Evolutionary conservation across 2,888 invertebrate species (phyloP), one percentile per base, ranked within the genome.

Genomic region (Thera britannica): DNA sequence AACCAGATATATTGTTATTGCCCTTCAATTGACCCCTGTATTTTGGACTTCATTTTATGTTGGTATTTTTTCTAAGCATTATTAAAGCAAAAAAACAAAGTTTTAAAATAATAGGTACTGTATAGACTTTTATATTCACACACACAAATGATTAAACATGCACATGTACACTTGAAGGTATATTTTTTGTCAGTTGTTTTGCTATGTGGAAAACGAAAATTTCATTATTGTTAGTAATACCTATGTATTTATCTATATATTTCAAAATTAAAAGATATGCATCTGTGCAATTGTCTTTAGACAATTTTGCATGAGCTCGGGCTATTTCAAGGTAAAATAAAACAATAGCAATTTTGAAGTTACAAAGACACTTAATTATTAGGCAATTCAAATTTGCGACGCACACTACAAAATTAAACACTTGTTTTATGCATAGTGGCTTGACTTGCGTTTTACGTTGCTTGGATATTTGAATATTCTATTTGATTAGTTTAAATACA

Each of bases 301-400:
- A n/a, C 12, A 52, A 49, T 57, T 63, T 63, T 63, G 52, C 52
- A 64, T 52, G 34, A 51, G 46, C 35, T 12, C n/a, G 41, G 41
- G 49, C 49, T 36, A n/a, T 51, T 51, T 57, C 57, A 65, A 63
- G 57, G 57, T 63, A 36, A 61, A 34, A 49, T 62, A 36, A 56
- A 51, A 51, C 23, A 63, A 63, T 54, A 51, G 6, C 34, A 63
- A 8, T 34, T 62, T 55, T 49, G 59, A 49, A 36, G 34, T 51
- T 23, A 36, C 38, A 59, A 59, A 23, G 49, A 59, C 51, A 49
- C 11, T 2, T 58, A 58, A 34, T n/a, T n/a, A n/a, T n/a, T 52
- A 52, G 52, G 34, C 34, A 11, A 9, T 11, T 6, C 34, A 48
- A 59, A 59, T 49, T 49, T 59, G 36, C 35, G 58, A 49, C 12